Conservation (phyloP, 2,888 invertebrate genomes). For the Apotomis betuletana region DNA sequence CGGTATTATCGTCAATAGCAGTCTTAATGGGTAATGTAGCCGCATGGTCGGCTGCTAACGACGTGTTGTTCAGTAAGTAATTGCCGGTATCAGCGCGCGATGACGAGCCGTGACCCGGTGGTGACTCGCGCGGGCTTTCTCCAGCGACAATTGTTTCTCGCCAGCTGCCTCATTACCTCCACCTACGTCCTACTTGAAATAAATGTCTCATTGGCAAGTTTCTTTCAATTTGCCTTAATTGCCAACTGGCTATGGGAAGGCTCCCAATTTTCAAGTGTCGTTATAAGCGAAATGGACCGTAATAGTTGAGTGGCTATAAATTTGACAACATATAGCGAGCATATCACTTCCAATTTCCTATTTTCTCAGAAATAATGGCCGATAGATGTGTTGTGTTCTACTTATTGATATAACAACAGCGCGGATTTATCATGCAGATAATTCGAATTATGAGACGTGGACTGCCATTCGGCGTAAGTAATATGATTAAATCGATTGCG, state of each 20-base stretch:
- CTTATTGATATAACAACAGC: neutral
- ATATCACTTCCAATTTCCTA: constrained; percentile 17
- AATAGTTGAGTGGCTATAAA: neutral
- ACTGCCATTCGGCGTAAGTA: constrained; percentile 3
- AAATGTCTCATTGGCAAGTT: constrained; percentile 31
- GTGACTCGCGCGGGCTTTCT: constrained; percentile 35
- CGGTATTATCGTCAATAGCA: constrained; percentile 13
- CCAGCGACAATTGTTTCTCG: constrained; percentile 40
- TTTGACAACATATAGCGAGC: neutral
- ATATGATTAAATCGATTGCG: constrained; percentile 15
- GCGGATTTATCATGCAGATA: neutral
- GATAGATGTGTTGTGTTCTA: neutral
- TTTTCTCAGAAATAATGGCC: neutral
- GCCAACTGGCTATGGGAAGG: constrained; percentile 27
- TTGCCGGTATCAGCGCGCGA: constrained; percentile 20
- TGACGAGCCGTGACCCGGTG: constrained; percentile 31
- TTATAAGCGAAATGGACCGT: constrained; percentile 27
- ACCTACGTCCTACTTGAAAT: constrained; percentile 34
- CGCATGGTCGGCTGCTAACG: constrained; percentile 25
- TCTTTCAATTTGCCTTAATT: constrained; percentile 40
- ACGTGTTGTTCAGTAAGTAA: constrained; percentile 19
- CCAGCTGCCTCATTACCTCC: constrained; percentile 39
- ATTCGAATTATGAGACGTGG: constrained; percentile 8
- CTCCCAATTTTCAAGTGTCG: constrained; percentile 32
- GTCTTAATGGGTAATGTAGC: constrained; percentile 8